phyloP scores from a whole-genome alignment of 2,797 vertebrate species.

The Mycteria americana region DNA sequence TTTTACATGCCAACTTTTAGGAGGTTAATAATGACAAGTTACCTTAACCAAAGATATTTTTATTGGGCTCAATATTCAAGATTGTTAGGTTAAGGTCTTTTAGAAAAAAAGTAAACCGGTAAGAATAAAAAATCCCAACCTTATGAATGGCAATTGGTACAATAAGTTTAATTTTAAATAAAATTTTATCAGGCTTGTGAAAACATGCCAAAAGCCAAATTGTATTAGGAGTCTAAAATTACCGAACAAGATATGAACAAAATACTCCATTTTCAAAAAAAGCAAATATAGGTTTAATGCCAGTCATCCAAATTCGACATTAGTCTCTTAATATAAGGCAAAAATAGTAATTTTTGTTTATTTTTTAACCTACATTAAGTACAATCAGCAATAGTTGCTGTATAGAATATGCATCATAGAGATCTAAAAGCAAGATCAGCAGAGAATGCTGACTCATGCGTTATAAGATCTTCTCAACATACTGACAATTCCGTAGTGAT shows the following conservation, averaged over 20 bases:
- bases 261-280: slow-evolving; percentile 10
- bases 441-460: neutral
- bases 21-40: slow-evolving; percentile 23
- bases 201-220: neutral
- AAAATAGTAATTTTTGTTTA: slow-evolving; percentile 34
- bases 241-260: neutral
- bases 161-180: neutral
- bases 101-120: slow-evolving; percentile 8
- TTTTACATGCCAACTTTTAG: neutral
- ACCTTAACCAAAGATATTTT: slow-evolving; percentile 50
- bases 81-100: slow-evolving; percentile 13
- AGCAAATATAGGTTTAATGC: slow-evolving; percentile 29
- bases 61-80: slow-evolving; percentile 24
- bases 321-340: slow-evolving; percentile 42
- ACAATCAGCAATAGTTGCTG: neutral
- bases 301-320: slow-evolving; percentile 17
- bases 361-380: slow-evolving; percentile 25
- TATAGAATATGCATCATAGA: slow-evolving; percentile 38
- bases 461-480: slow-evolving; percentile 28
- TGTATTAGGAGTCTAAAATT: neutral
- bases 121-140: neutral
- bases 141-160: neutral
- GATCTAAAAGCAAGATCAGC: slow-evolving; percentile 26
- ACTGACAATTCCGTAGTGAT: neutral
- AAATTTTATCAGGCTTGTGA: neutral